Percentiles rank a stretch among this genome's conserved stretches.
These are phyloP conservation scores for Ancistrus triradiatus DNA, from an alignment of 2,113 vertebrate genomes.

Conservation along the genomic window DNA sequence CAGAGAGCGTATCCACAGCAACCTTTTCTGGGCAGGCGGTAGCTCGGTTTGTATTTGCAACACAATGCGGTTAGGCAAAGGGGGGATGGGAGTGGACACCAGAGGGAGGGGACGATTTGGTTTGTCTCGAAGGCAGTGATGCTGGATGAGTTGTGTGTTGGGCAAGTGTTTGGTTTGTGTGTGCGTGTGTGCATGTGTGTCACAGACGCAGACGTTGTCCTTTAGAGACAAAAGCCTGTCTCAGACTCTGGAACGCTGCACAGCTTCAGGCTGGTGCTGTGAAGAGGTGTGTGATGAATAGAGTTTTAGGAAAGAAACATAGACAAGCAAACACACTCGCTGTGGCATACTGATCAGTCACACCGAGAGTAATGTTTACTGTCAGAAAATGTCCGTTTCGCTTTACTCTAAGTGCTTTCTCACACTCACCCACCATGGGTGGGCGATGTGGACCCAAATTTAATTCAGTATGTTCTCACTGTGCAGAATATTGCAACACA, in stretches of 20 bases:
- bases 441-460: too few species aligned
- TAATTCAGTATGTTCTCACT: too few species aligned
- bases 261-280: conserved; percentile 18
- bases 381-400: not conserved
- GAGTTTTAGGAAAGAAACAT: conserved; percentile 8
- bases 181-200: conserved; percentile 21
- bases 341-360: conserved; percentile 30
- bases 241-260: conserved; percentile 23
- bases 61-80: conserved; percentile 43
- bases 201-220: conserved; percentile 6
- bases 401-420: not conserved
- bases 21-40: conserved; percentile 44
- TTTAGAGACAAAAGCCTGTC: conserved; percentile 24
- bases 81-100: not conserved
- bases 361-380: conserved; percentile 1
- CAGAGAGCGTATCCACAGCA: conserved; percentile 46
- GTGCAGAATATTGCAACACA: too few species aligned
- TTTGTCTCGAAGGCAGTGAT: conserved; percentile 23
- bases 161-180: conserved; percentile 31
- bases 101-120: not conserved
- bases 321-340: conserved; percentile 13
- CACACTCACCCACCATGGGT: not conserved
- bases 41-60: conserved; percentile 52
- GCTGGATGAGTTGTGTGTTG: conserved; percentile 37
- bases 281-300: conserved; percentile 9